Conservation (phyloP, 2,113 vertebrate species). For the Daubentonia madagascariensis region DNA sequence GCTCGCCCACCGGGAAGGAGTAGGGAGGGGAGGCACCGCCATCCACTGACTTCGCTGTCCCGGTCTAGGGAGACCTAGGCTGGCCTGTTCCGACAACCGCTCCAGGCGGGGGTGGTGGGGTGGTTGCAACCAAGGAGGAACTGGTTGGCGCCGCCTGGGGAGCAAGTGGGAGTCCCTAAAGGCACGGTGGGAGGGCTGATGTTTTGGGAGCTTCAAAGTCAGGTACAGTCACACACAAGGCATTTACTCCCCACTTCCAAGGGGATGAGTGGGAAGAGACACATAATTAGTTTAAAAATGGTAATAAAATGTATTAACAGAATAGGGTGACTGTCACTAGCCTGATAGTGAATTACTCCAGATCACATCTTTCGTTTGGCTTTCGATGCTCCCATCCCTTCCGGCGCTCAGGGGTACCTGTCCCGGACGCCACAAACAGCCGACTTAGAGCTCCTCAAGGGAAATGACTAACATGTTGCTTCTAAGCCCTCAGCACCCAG, state of each 20-base stretch:
- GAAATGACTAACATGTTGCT: not conserved
- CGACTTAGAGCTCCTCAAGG: not conserved
- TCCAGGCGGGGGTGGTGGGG: not conserved
- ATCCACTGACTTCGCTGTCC: not conserved
- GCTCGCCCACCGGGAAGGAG: not conserved
- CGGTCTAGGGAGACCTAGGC: not conserved
- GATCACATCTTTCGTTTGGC: not conserved
- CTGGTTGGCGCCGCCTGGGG: not conserved
- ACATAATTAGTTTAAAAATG: not conserved
- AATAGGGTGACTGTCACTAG: not conserved
- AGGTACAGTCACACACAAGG: rapidly evolving
- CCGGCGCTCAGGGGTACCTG: not conserved
- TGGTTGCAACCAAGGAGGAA: not conserved
- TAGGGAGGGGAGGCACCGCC: not conserved
- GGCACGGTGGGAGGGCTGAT: too few relatives aligned
- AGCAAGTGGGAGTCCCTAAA: not conserved
- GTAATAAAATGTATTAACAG: not conserved
- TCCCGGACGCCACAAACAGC: not conserved
- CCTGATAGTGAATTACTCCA: not conserved
- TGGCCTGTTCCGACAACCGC: too few relatives aligned
- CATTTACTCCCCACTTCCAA: not conserved
- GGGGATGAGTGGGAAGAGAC: not conserved
- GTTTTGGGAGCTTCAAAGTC: not conserved
- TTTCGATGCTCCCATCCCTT: not conserved
- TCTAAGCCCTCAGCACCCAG: not conserved